Evolutionary conservation across 2,888 invertebrate genomes (phyloP).

Genomic region (Frankliniella intonsa): DNA sequence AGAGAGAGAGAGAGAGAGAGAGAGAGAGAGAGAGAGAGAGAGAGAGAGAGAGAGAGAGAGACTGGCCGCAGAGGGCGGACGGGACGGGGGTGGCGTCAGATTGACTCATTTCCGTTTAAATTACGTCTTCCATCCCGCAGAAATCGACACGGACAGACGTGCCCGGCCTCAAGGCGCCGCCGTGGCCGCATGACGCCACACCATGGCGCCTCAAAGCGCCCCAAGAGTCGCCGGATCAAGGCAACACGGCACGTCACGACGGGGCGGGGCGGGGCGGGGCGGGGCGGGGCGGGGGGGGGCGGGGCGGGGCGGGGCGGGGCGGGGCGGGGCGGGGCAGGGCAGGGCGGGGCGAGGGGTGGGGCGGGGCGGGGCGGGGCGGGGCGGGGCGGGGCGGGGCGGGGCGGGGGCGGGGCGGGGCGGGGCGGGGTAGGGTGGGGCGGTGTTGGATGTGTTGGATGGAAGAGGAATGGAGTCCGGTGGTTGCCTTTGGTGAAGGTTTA

Average conservation of each 20-base stretch:
- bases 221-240: not conserved
- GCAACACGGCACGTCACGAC: too few species aligned
- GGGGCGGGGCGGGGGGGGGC: not conserved
- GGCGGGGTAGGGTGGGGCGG: too few species aligned
- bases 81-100: constrained; percentile 27
- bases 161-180: not conserved
- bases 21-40: constrained; percentile 31
- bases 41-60: constrained; percentile 15
- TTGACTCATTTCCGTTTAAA: constrained; percentile 25
- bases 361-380: not conserved
- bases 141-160: constrained; percentile 6
- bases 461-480: too few species aligned
- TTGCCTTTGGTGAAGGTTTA: too few species aligned
- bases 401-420: too few species aligned
- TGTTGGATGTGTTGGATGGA: too few species aligned
- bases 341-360: not conserved
- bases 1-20: constrained; percentile 23
- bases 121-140: constrained; percentile 18
- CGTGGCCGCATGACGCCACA: not conserved
- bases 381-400: not conserved
- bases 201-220: not conserved
- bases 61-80: constrained; percentile 31
- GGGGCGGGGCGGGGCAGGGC: not conserved
- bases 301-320: not conserved
- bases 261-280: not conserved